Evolutionary conservation across 2,797 vertebrate species (phyloP).

Genomic region (Syndactyla subalaris): DNA sequence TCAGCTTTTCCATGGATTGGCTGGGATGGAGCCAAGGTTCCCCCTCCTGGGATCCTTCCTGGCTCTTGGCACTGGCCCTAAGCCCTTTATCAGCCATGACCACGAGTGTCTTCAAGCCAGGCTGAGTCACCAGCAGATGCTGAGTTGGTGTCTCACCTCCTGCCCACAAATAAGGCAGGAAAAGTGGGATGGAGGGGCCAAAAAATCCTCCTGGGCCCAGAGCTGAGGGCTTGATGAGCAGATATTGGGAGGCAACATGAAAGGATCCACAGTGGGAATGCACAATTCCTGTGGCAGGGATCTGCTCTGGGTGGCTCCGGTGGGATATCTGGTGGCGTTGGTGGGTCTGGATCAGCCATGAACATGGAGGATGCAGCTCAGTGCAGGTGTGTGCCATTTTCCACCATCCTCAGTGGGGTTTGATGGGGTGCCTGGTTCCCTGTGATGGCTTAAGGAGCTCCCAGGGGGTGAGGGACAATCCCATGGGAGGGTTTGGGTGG

Average conservation of each 20-base stretch:
- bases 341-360: too few species aligned
- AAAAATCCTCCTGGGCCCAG: not conserved
- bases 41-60: not conserved
- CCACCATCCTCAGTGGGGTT: not conserved
- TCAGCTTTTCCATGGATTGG: not conserved
- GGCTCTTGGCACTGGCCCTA: not conserved
- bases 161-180: not conserved
- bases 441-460: not conserved
- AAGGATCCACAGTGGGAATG: fast-evolving
- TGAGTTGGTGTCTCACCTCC: not conserved
- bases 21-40: not conserved
- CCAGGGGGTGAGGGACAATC: not conserved
- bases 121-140: not conserved
- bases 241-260: fast-evolving
- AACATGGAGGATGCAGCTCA: too few species aligned
- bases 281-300: not conserved
- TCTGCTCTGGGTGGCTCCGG: too few species aligned
- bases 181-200: not conserved
- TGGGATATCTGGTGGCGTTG: too few species aligned
- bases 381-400: not conserved
- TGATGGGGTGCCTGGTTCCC: not conserved
- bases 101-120: not conserved
- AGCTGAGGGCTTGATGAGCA: not conserved
- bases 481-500: not conserved
- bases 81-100: not conserved